Evolutionary conservation across 1,140 invertebrate genomes (phyloP).

Genomic region (Melitaea cinxia): DNA sequence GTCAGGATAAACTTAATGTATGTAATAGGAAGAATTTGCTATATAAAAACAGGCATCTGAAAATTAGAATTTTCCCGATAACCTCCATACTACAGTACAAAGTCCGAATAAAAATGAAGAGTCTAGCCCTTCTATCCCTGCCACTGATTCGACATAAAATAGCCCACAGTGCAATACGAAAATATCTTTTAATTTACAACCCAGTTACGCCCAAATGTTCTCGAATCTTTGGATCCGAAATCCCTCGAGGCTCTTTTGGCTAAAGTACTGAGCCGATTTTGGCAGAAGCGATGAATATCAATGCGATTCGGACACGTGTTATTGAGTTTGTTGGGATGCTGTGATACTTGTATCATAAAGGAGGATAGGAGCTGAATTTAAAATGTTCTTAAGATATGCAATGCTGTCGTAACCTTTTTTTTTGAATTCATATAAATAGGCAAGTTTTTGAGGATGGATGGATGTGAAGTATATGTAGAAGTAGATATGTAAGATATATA

Average conservation of each 20-base stretch:
- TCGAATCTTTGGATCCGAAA: not conserved
- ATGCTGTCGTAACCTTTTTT: no score
- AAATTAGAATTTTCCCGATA: no score
- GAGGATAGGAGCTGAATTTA: not conserved
- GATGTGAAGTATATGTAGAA: no score
- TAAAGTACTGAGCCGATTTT: slow-evolving; percentile 5
- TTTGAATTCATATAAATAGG: no score
- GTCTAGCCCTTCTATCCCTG: no score
- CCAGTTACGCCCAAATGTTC: not conserved
- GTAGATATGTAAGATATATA: no score
- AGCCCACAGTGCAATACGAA: not conserved
- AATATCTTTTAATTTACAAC: not conserved
- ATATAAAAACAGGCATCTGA: no score
- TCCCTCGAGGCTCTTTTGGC: slow-evolving; percentile 1
- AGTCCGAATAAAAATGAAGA: no score
- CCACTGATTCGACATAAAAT: not conserved
- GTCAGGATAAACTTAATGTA: no score
- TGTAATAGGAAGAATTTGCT: no score
- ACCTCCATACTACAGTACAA: no score
- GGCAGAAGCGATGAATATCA: slow-evolving; percentile 9
- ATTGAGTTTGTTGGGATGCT: not conserved
- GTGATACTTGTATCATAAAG: not conserved
- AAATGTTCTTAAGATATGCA: not conserved
- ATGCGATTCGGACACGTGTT: slow-evolving; percentile 5
- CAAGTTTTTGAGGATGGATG: no score